Evolutionary conservation across 2,113 vertebrate species (phyloP), one percentile per base, ranked within the genome.

Genomic region (Tretioscincus oriximinensis): DNA sequence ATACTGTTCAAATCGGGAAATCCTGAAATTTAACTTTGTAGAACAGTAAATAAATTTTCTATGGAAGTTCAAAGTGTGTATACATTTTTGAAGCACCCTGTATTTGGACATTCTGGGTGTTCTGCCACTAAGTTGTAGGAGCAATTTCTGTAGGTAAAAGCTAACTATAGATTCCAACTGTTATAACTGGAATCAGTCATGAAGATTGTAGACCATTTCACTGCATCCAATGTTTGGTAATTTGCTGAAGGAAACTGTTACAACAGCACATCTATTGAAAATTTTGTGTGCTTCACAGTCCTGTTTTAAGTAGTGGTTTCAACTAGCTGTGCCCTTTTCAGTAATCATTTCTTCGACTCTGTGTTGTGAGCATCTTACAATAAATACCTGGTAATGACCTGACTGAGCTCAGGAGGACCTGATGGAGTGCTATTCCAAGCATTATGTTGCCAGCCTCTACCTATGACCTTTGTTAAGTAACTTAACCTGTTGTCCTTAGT

Each of bases 401-500:
- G 11, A 20, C 8, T 49, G 65, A 63, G n/a, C 22, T 54, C 10
- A 45, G 66, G 24, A 18, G 8, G 35, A 28, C 47, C 41, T 3
- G 26, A n/a, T 4, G 74, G 35, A 64, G 14, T 88, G 88, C 86
- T 90, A 82, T 89, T 92, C 80, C 18, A 72, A 80, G 77, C 54
- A 64, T 76, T 81, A 35, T 76, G 72, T 64, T 26, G 8, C 78
- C 11, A 63, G 1, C 41, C 60, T 84, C 78, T 83, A 76, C 49
- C 78, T 81, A 66, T 84, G 90, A 93, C 90, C 90, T 91, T 86
- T 88, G 83, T 77, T 92, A 93, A 92, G 89, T 79, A 88, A 90
- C 90, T 92, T 92, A 92, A 92, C 90, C 90, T 90, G 90, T 83
- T 92, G 86, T 92, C 91, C 90, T 93, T 85, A 89, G 78, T 86